Conservation (phyloP, 1,140 invertebrate genomes). For the Aphidius ervi region DNA sequence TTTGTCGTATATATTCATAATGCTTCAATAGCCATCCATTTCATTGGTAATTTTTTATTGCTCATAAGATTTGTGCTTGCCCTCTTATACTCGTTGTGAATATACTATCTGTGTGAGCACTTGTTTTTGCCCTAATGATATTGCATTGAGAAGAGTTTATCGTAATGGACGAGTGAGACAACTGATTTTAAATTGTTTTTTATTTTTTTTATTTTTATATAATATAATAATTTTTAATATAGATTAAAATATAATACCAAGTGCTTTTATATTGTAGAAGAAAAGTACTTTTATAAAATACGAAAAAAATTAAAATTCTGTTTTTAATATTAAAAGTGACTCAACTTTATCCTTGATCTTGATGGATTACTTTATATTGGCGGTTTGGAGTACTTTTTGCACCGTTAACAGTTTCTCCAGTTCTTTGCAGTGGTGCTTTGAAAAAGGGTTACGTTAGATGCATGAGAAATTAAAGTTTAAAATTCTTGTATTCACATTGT, state of each 20-base stretch:
- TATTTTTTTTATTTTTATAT: no score
- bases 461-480: conserved; percentile 65
- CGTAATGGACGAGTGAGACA: conserved; percentile 73
- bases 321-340: conserved; percentile 58
- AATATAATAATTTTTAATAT: not conserved
- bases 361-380: conserved; percentile 88
- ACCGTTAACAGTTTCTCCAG: conserved; percentile 71
- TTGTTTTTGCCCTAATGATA: conserved; percentile 93
- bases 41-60: no score
- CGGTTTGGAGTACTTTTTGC: conserved; percentile 74
- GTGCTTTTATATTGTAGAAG: not conserved
- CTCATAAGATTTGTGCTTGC: no score
- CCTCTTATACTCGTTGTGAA: no score
- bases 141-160: conserved; percentile 73
- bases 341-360: conserved; percentile 81
- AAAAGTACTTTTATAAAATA: not conserved
- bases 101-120: no score
- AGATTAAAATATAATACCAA: not conserved
- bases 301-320: not conserved
- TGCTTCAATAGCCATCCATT: no score
- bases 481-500: no score
- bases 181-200: conserved; percentile 73
- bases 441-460: conserved; percentile 93
- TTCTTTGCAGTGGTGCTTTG: conserved; percentile 86
- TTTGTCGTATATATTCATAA: no score